Evolutionary conservation across 2,888 invertebrate species (phyloP).

Genomic region (Epiblema foenella): DNA sequence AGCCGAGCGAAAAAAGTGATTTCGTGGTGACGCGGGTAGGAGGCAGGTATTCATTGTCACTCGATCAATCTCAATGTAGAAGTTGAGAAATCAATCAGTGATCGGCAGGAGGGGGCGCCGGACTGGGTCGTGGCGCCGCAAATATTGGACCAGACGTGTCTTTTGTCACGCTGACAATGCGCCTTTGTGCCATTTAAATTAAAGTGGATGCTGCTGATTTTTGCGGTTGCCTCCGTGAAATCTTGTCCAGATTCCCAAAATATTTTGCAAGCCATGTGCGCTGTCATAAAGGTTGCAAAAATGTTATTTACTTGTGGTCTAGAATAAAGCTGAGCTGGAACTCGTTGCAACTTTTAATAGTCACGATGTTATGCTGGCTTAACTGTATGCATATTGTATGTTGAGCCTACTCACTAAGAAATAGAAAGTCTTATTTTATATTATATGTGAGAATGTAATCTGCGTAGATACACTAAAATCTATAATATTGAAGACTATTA

Average conservation of each 20-base stretch:
- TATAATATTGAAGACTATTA: background rate
- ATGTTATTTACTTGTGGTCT: background rate
- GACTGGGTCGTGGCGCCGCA: constrained; percentile 12
- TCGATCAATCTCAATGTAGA: constrained; percentile 58
- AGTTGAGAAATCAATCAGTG: constrained; percentile 59
- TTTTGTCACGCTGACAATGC: constrained; percentile 39
- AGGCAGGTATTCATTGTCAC: constrained; percentile 37
- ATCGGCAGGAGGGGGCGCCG: constrained; percentile 39
- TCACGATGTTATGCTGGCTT: background rate
- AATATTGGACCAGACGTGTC: constrained; percentile 39
- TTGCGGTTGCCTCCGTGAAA: constrained; percentile 1
- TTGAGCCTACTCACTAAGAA: no score
- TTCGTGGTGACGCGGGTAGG: constrained; percentile 31
- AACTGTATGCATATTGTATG: background rate
- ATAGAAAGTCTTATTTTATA: background rate
- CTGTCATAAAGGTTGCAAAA: background rate
- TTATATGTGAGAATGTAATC: background rate
- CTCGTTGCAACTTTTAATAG: background rate
- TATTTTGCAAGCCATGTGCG: no score
- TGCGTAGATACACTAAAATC: background rate
- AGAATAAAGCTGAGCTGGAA: no score
- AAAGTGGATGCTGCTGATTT: constrained; percentile 12
- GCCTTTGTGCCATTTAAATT: constrained; percentile 36
- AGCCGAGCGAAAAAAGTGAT: constrained; percentile 46
- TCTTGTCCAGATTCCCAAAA: background rate